phyloP scores from a whole-genome alignment of 2,113 vertebrate genomes.

The Oreocharis arfaki region DNA sequence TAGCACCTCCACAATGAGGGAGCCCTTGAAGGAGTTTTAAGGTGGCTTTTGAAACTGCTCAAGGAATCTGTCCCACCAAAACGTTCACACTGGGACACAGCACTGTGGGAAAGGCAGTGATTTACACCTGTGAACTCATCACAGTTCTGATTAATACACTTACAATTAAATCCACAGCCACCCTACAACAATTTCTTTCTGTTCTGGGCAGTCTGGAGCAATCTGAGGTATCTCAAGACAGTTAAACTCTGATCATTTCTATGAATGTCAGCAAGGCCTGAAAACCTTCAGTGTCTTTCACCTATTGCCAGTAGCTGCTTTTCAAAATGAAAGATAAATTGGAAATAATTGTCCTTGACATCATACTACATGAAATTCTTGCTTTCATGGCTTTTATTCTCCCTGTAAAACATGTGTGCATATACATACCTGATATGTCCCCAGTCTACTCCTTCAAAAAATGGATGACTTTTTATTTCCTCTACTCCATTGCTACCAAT shows the following conservation, averaged over 20 bases:
- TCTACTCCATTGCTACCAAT: constrained; percentile 90
- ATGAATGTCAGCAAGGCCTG: background rate
- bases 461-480: constrained; percentile 91
- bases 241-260: background rate
- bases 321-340: background rate
- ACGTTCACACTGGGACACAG: background rate
- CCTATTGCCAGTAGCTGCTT: background rate
- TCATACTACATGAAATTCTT: background rate
- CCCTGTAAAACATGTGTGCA: background rate
- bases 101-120: background rate
- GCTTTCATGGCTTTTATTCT: background rate
- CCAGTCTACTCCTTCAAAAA: constrained; percentile 98
- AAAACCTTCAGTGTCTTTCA: background rate
- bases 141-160: background rate
- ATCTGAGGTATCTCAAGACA: background rate
- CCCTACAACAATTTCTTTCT: background rate
- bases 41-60: background rate
- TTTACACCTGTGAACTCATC: background rate
- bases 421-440: constrained; percentile 90
- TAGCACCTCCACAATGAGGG: background rate
- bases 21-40: background rate
- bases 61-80: background rate
- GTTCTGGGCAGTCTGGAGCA: background rate
- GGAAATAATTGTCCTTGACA: background rate
- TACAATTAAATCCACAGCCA: background rate